A percentile compares a stretch with the other conserved stretches of the same genome.
Conservation (phyloP, 2,113 vertebrate genomes). For the Benitochromis conjunctus region DNA sequence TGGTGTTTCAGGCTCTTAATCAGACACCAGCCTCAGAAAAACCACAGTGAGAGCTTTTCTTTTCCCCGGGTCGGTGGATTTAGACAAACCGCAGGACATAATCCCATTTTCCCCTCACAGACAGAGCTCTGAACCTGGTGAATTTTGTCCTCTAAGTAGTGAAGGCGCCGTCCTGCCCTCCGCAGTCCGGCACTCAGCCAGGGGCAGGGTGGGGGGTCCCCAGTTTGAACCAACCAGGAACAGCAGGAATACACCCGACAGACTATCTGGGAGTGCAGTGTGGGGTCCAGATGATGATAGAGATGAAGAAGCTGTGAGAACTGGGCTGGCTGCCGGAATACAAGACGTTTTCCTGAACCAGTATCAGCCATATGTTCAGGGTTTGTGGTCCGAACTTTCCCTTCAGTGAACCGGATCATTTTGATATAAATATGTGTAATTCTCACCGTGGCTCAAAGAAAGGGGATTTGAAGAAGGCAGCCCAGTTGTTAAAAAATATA, state of each 20-base stretch:
- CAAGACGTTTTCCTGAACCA: neutral
- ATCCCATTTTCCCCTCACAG: slow-evolving; percentile 72
- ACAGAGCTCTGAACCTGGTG: slow-evolving; percentile 77
- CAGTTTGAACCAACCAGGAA: slow-evolving; percentile 56
- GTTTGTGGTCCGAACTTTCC: neutral
- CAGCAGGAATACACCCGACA: slow-evolving; percentile 15
- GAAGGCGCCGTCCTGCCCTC: slow-evolving; percentile 80
- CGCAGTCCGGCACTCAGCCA: slow-evolving; percentile 73
- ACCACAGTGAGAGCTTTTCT: slow-evolving; percentile 62
- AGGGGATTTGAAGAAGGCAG: neutral
- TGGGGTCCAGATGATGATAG: slow-evolving; percentile 81
- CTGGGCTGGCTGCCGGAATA: neutral
- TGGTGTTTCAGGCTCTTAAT: slow-evolving; percentile 34
- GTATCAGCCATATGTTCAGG: neutral
- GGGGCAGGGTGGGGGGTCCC: slow-evolving; percentile 63
- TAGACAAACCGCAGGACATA: slow-evolving; percentile 68
- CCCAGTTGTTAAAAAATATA: neutral
- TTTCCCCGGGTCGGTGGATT: slow-evolving; percentile 67
- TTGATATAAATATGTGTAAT: neutral
- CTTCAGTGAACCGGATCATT: neutral
- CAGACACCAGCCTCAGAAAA: slow-evolving; percentile 54
- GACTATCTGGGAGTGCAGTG: slow-evolving; percentile 38
- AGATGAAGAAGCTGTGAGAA: slow-evolving; percentile 68
- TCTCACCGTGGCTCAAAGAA: neutral
- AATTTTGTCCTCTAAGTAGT: slow-evolving; percentile 75